Base-by-base conservation (phyloP, 2,888 invertebrate species). In the Pemphredon lugubris region DNA sequence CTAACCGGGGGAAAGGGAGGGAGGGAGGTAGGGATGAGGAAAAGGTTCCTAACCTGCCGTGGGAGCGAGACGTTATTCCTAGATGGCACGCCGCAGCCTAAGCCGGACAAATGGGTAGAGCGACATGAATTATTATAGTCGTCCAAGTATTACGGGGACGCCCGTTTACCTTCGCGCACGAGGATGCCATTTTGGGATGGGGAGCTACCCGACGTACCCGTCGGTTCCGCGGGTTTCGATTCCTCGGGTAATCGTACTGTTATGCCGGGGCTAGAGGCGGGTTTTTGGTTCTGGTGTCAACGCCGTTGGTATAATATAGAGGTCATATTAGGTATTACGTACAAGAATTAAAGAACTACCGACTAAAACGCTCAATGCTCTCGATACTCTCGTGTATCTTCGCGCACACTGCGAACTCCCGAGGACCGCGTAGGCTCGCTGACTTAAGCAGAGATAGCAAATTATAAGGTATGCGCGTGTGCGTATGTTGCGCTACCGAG, bases 71-170 rank as follows among this genome's bases (percentile, higher is more conserved):
- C 44, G 50, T n/a, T 48, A 48, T 21, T 51, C 45, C 44, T 14
- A 23, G 23, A 30, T 7, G 50, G 16, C 11, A 14, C 20, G n/a
- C 18, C 57, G 30, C 32, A 50, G 20, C 37, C 71, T 63, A 30
- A 60, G 55, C 44, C 58, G 58, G 39, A 68, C 63, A 48, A 60
- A 60, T 26, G 54, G n/a, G 63, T 9, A 20, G 37, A 5, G 51
- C 7, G 30, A 18, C 53, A 53, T 68, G 65, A 78, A 57, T 73
- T 60, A 57, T 73, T 60, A 79, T 66, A 26, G 75, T 51, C 53
- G 40, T 64, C n/a, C 40, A 59, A 39, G 44, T 48, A 42, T 59
- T 44, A 39, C 14, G 9, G 18, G 16, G 4, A 39, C 16, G 7
- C 14, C n/a, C 44, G 55, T 64, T 55, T 44, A 42, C 40, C 4